Evolutionary conservation across 23 tunicate genomes (phyloP).

Genomic region (Ciona savignyi): DNA sequence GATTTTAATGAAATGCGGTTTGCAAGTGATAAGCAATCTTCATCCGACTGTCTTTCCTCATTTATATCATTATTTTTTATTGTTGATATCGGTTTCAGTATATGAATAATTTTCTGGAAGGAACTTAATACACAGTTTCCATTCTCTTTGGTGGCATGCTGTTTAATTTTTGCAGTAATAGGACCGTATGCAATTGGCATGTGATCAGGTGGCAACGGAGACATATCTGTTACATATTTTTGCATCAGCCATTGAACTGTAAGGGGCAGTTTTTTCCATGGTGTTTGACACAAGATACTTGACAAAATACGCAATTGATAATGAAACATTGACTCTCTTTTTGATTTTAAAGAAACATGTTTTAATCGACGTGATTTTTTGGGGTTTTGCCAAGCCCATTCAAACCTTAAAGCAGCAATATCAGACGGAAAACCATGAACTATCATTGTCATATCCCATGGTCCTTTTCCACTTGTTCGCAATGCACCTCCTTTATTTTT

Average conservation of each 20-base stretch:
- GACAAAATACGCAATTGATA: constrained; percentile 57
- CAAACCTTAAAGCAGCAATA: constrained; percentile 86
- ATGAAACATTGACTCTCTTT: constrained; percentile 49
- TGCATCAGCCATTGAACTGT: constrained; percentile 77
- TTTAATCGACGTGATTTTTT: constrained; percentile 45
- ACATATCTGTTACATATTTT: constrained; percentile 54
- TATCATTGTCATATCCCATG: constrained; percentile 88
- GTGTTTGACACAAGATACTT: constrained; percentile 46
- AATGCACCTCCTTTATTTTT: constrained; percentile 89
- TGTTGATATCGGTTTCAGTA: too few relatives aligned
- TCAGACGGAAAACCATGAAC: constrained; percentile 96
- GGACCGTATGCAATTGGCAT: constrained; percentile 79
- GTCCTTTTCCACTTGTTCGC: constrained; percentile 82
- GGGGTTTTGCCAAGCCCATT: constrained; percentile 99
- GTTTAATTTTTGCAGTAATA: constrained; percentile 48
- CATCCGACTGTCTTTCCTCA: not conserved
- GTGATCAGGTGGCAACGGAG: constrained; percentile 67
- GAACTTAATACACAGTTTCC: not conserved
- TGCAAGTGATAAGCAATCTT: constrained; percentile 10
- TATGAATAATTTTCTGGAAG: not conserved
- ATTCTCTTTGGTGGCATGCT: constrained; percentile 2
- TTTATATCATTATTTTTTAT: too few relatives aligned
- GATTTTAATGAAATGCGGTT: constrained; percentile 5
- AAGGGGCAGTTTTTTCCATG: constrained; percentile 80
- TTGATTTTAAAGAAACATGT: constrained; percentile 42